Evolutionary conservation across 2,888 invertebrate genomes (phyloP), one percentile per base, ranked within the genome.

Genomic region (Heteromyza rotundicornis): DNA sequence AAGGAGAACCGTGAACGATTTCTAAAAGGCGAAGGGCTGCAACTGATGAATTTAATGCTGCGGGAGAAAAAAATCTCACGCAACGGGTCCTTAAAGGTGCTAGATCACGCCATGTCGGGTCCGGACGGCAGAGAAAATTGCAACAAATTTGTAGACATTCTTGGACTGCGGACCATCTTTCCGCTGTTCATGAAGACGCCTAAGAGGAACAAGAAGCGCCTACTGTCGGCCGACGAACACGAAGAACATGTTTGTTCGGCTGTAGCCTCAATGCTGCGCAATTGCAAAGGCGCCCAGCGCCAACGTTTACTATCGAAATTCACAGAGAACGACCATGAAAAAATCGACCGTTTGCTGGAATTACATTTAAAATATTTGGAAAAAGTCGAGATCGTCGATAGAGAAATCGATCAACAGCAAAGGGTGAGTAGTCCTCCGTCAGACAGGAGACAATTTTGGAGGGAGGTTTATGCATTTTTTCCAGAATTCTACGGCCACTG

Each of bases 181-280:
- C 99, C 99, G 1, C 85, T 99, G 0, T 99, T 98, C 80, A 98
- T 99, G 98, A 96, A 98, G 84, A 98, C 98, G 0, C 99, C 99
- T 0, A 93, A 93, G 74, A 89, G 92, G 73, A 89, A 89, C 73
- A 86, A 91, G 64, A 91, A 91, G 77, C 89, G 91, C 72, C 86
- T 94, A 52, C 84, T 95, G 10, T 91, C 92, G 5, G 87, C 91
- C 0, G 94, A 95, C 77, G 95, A 96, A 78, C 93, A 96, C 73
- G 97, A 97, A 87, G 95, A 98, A 84, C 95, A 97, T 83, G 95
- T 96, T 0, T 88, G 93, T 17, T 96, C 96, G 0, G 94, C 98
- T 64, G 93, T 98, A 74, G 90, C 95, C 1, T 95, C 95, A 35
- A 92, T 98, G 90, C 83, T 98, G 67, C 89, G 94, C 64, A 96